phyloP scores from a whole-genome alignment of 1,140 invertebrate genomes.

The Magallana ariakensis region DNA sequence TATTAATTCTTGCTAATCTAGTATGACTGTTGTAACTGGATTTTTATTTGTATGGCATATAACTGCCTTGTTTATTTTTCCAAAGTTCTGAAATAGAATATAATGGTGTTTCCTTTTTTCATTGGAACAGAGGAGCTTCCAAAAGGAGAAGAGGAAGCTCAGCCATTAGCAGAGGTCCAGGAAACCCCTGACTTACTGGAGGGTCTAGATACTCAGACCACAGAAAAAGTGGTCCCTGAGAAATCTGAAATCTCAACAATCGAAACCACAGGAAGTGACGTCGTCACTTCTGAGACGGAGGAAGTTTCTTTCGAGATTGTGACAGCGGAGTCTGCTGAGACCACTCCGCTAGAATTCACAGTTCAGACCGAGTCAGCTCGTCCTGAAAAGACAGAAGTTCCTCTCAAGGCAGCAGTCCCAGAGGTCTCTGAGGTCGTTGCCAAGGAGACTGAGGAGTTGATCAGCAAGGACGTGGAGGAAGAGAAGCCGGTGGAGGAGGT shows the following conservation, averaged over 20 bases:
- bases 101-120: too few relatives aligned
- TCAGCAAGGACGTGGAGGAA: constrained; percentile 45
- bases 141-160: constrained; percentile 49
- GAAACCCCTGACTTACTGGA: constrained; percentile 66
- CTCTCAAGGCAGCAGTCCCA: constrained; percentile 66
- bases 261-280: constrained; percentile 67
- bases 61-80: too few relatives aligned
- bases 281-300: constrained; percentile 69
- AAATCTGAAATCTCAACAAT: constrained; percentile 65
- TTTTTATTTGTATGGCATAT: too few relatives aligned
- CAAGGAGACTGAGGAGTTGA: constrained; percentile 61
- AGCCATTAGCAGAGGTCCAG: constrained; percentile 52
- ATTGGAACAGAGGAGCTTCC: constrained; percentile 35
- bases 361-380: constrained; percentile 64
- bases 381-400: constrained; percentile 68
- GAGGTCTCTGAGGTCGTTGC: constrained; percentile 72
- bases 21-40: too few relatives aligned
- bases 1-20: too few relatives aligned
- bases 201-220: constrained; percentile 67
- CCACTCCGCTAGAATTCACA: constrained; percentile 68
- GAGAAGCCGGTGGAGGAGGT: constrained; percentile 54
- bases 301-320: constrained; percentile 73
- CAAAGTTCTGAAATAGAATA: too few relatives aligned
- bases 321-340: constrained; percentile 63
- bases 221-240: constrained; percentile 68